phyloP scores from a whole-genome alignment of 2,888 invertebrate genomes.

The Sphaerophoria rueppellii region DNA sequence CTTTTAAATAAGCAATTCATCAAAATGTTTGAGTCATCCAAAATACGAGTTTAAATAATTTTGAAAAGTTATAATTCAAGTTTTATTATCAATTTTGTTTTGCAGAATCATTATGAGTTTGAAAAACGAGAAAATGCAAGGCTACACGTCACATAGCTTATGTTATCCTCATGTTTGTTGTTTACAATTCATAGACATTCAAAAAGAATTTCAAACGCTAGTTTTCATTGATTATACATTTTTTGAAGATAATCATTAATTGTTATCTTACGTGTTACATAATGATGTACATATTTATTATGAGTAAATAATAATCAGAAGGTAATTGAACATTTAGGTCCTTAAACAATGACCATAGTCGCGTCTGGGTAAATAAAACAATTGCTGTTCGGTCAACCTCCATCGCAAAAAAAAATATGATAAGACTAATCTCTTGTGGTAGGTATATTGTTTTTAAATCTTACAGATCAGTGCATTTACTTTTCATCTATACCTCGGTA shows the following conservation, averaged over 20 bases:
- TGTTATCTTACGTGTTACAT: conserved; percentile 6
- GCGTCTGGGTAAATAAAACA: conserved; percentile 34
- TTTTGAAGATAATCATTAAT: conserved; percentile 7
- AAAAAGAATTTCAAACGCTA: neutral
- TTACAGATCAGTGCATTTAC: conserved; percentile 23
- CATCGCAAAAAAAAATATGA: conserved; percentile 27
- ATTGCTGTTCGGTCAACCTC: conserved; percentile 40
- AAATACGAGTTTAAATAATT: neutral
- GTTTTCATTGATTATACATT: neutral
- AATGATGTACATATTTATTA: neutral
- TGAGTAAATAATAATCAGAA: conserved; percentile 30
- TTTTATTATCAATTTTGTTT: neutral
- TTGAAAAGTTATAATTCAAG: neutral
- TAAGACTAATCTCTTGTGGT: conserved; percentile 47
- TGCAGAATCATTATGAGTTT: neutral
- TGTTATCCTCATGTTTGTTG: neutral
- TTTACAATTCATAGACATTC: neutral
- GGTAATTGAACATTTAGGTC: conserved; percentile 24
- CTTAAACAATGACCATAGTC: conserved; percentile 48
- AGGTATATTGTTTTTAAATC: conserved; percentile 47
- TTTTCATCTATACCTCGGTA: conserved; percentile 24
- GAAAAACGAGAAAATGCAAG: neutral
- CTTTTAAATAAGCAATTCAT: neutral
- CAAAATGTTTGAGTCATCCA: neutral
- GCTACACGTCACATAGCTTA: neutral